Evolutionary conservation across 2,113 vertebrate species (phyloP).

Genomic region (Chlamydotis undulata): DNA sequence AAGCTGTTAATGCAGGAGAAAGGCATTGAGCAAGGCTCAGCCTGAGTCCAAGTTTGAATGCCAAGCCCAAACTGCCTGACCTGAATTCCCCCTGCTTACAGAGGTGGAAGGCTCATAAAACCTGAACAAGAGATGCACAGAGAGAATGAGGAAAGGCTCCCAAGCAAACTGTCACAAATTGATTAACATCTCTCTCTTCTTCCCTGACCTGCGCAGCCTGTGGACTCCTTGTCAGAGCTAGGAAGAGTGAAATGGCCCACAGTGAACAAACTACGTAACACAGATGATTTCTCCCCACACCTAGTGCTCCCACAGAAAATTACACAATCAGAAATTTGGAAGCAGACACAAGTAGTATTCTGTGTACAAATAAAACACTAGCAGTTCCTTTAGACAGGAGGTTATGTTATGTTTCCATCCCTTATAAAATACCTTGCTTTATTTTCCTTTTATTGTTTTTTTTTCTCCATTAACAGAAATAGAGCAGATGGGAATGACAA

Average conservation of each 20-base stretch:
- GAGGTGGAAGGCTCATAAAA: slow-evolving; percentile 39
- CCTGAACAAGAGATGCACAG: neutral
- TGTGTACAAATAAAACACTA: neutral
- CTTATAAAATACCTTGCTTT: neutral
- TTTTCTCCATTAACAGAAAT: neutral
- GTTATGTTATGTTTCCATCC: neutral
- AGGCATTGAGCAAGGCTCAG: neutral
- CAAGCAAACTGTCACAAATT: neutral
- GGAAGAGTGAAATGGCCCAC: neutral
- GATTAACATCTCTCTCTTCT: neutral
- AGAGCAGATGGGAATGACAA: neutral
- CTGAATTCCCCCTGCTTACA: slow-evolving; percentile 23
- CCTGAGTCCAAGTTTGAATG: neutral
- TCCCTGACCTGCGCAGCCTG: neutral
- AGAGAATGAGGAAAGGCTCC: neutral
- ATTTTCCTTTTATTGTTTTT: neutral
- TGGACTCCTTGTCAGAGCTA: neutral
- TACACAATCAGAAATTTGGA: neutral
- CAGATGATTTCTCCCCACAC: neutral
- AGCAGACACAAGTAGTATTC: neutral
- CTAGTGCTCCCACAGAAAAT: neutral
- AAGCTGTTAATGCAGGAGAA: neutral
- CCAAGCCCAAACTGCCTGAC: neutral
- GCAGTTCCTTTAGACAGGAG: neutral
- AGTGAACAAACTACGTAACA: neutral